phyloP scores from a whole-genome alignment of 1,140 invertebrate species.

The Drosophila albomicans region DNA sequence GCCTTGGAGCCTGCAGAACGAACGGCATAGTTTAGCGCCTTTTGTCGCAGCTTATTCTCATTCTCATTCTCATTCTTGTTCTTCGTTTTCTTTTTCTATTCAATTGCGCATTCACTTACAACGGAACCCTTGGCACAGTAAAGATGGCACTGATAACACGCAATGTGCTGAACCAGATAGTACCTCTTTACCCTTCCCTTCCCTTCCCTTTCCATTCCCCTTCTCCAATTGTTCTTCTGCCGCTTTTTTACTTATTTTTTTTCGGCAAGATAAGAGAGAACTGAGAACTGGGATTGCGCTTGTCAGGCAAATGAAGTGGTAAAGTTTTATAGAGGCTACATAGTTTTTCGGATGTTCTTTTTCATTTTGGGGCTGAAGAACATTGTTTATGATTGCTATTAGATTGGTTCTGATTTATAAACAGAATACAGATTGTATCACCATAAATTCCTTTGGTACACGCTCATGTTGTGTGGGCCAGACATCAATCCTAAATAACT shows the following conservation, averaged over 20 bases:
- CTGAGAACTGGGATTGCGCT: slow-evolving; percentile 29
- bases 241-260: slow-evolving; percentile 13
- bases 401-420: slow-evolving; percentile 38
- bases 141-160: slow-evolving; percentile 69
- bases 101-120: slow-evolving; percentile 61
- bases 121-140: slow-evolving; percentile 56
- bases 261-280: slow-evolving; percentile 27
- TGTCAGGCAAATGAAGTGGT: slow-evolving; percentile 69
- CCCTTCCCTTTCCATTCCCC: not conserved
- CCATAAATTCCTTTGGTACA: slow-evolving; percentile 30
- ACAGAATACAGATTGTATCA: slow-evolving; percentile 1
- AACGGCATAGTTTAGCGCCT: slow-evolving; percentile 37
- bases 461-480: slow-evolving; percentile 1
- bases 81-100: slow-evolving; percentile 22
- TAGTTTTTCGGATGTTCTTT: slow-evolving; percentile 13
- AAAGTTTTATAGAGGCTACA: slow-evolving; percentile 58
- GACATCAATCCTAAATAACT: slow-evolving; percentile 6
- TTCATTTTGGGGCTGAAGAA: slow-evolving; percentile 10
- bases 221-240: not conserved
- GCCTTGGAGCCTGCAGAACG: slow-evolving; percentile 1
- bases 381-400: slow-evolving; percentile 38
- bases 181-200: slow-evolving; percentile 23
- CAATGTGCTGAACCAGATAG: slow-evolving; percentile 18
- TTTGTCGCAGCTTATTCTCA: slow-evolving; percentile 15
- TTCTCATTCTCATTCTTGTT: slow-evolving; percentile 1